phyloP scores from a whole-genome alignment of 2,888 invertebrate species.

The Argyresthia goedartella region DNA sequence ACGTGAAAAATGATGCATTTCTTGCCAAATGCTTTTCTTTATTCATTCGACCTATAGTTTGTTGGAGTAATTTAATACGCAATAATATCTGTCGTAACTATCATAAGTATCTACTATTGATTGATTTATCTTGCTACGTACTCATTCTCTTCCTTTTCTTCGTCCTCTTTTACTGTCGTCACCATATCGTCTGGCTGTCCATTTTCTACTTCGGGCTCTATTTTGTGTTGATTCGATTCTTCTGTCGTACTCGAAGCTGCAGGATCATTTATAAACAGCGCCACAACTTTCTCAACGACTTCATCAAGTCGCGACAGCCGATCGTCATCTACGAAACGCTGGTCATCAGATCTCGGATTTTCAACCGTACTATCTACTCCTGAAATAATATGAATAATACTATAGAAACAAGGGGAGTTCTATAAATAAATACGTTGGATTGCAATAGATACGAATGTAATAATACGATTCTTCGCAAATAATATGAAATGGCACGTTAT shows the following conservation, averaged over 20 bases:
- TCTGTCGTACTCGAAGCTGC: slow-evolving; percentile 9
- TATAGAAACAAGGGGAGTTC: background rate
- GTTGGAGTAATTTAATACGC: too few species aligned
- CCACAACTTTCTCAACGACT: slow-evolving; percentile 44
- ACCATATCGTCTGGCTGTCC: background rate
- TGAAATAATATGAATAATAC: background rate
- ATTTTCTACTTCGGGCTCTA: too few species aligned
- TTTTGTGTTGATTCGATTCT: background rate
- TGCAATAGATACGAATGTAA: too few species aligned
- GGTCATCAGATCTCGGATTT: background rate
- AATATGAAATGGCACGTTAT: too few species aligned
- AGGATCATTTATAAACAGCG: slow-evolving; percentile 16
- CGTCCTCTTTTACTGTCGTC: background rate
- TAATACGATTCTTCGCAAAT: too few species aligned
- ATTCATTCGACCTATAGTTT: too few species aligned
- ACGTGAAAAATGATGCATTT: too few species aligned
- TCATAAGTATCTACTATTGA: too few species aligned
- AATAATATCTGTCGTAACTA: too few species aligned
- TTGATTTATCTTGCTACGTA: too few species aligned
- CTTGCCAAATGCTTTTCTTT: too few species aligned
- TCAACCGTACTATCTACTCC: background rate
- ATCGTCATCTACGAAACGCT: slow-evolving; percentile 18
- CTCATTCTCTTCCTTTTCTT: background rate
- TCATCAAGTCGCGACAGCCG: slow-evolving; percentile 35
- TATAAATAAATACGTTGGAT: too few species aligned